Evolutionary conservation across 1,140 invertebrate species (phyloP), one percentile per base, ranked within the genome.

Genomic region (Brachionus angularis): DNA sequence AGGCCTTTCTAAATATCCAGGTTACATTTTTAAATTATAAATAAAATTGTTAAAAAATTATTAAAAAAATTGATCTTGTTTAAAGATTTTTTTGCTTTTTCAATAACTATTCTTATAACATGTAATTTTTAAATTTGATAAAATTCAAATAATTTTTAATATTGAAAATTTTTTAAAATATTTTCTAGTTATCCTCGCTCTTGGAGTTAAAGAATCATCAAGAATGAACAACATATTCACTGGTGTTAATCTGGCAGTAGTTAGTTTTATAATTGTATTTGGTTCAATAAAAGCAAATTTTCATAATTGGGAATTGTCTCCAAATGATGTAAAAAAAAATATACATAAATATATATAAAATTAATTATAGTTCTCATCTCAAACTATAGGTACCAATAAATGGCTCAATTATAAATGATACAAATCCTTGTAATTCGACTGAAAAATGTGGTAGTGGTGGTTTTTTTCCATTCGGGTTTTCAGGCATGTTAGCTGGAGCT

Each of bases 191-290:
- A 76, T 95, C 16, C 82, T 96, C 5, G 86, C 87, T 0, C 80
- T 89, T 55, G 93, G 93, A 23, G 92, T 92, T 8, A 90, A 87
- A 76, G 91, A 95, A 79, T 95, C 92, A 0, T 89, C 91, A 5
- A 85, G 86, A 44, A 83, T 96, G 52, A 96, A 95, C 80, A 95
- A 92, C 76, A 83, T 93, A 7, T 96, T 96, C 78, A 95, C 93
- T 0, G 81, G 84, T 0, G 82, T 96, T 14, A 96, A 96, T 80
- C 77, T 96, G 53, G 69, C 86, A 0, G 91, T 93, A 0, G 88
- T 97, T n/a, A 71, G 85, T 0, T 79, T 76, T 31, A 78, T 82
- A n/a, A 77, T 83, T 14, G 76, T 79, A 69, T 78, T 81, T 4
- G 81, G 81, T 2, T 76, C 81, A 46, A 79, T 80, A 47, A 77